Conservation (phyloP, 2,888 invertebrate species). For the Antheraea yamamai region DNA sequence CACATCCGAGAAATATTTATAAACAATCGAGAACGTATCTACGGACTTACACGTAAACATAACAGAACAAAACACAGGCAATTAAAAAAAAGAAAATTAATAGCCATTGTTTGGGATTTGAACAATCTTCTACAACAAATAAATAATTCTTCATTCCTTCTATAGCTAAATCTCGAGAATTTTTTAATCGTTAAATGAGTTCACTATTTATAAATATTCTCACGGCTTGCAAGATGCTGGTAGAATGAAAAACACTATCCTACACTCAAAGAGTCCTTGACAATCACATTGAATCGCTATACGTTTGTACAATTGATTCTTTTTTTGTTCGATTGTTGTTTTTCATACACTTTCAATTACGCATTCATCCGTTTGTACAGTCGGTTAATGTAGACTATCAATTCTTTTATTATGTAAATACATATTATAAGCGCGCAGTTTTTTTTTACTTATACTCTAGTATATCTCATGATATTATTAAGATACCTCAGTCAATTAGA, state of each 20-base stretch:
- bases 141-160: background rate
- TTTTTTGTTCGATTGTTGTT: conserved; percentile 27
- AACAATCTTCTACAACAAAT: background rate
- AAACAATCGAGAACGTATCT: background rate
- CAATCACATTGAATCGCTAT: conserved; percentile 45
- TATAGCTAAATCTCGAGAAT: background rate
- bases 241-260: conserved; percentile 40
- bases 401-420: conserved; percentile 9
- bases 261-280: conserved; percentile 47
- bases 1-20: background rate
- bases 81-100: background rate
- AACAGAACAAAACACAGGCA: background rate
- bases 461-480: background rate
- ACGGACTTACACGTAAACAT: background rate
- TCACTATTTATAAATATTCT: conserved; percentile 41
- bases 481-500: background rate
- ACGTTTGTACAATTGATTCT: conserved; percentile 35
- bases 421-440: background rate
- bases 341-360: conserved; percentile 39
- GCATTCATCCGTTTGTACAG: conserved; percentile 34
- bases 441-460: background rate
- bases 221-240: conserved; percentile 37
- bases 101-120: background rate
- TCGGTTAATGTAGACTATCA: conserved; percentile 26
- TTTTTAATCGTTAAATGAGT: background rate